Percentiles rank a stretch among this genome's conserved stretches.
Evolutionary conservation across 2,888 invertebrate species (phyloP).

Genomic region (Clistopyga incitator): DNA sequence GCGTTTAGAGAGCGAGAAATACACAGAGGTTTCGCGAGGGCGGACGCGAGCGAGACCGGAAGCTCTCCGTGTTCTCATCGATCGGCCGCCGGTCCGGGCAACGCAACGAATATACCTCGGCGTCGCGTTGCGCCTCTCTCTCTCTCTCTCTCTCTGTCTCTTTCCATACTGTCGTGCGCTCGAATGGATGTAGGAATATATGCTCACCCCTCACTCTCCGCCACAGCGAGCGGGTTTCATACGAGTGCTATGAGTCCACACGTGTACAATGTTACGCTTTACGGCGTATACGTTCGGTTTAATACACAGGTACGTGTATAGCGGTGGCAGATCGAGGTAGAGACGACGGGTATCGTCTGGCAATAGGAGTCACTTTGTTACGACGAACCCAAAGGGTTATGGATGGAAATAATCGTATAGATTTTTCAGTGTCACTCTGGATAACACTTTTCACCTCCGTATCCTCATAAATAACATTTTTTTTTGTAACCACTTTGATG

Average conservation of each 20-base stretch:
- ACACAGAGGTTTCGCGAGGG: conserved; percentile 13
- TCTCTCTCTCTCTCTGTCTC: conserved; percentile 46
- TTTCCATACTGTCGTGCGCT: conserved; percentile 34
- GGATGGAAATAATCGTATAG: neutral
- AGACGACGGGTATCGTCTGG: neutral
- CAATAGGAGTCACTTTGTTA: conserved; percentile 27
- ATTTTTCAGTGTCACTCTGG: neutral
- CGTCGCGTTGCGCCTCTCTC: conserved; percentile 64
- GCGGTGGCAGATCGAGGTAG: neutral
- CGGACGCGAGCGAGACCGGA: conserved; percentile 61
- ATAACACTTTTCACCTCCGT: neutral
- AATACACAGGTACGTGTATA: neutral
- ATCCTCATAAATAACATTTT: neutral
- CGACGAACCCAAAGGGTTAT: conserved; percentile 4
- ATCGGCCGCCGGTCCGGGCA: conserved; percentile 67
- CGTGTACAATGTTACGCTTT: conserved; percentile 32
- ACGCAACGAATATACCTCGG: conserved; percentile 65
- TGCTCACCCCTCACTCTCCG: neutral
- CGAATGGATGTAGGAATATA: conserved; percentile 19
- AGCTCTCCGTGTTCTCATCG: conserved; percentile 67
- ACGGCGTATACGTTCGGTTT: conserved; percentile 5
- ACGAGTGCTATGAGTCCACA: conserved; percentile 4
- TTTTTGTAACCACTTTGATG: no score
- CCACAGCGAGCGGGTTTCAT: neutral
- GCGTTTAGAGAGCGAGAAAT: neutral